Evolutionary conservation across 2,113 vertebrate species (phyloP).

Genomic region (Amphiprion percula): DNA sequence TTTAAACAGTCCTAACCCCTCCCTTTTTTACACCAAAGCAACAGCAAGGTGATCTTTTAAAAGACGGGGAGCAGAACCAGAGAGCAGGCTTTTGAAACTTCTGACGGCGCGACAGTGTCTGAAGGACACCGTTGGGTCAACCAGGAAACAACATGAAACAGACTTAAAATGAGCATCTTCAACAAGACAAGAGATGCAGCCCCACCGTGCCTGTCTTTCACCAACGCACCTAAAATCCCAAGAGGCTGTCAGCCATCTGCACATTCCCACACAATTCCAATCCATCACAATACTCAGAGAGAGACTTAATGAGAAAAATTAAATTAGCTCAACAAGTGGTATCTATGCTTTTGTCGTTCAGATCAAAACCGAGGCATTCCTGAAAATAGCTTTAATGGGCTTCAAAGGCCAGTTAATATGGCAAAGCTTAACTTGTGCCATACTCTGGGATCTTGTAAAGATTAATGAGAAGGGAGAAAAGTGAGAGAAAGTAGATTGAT

Average conservation of each 20-base stretch:
- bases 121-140: constrained; percentile 20
- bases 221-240: neutral
- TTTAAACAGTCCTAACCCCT: constrained; percentile 62
- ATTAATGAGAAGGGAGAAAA: constrained; percentile 71
- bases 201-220: neutral
- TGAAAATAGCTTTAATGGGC: constrained; percentile 68
- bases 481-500: constrained; percentile 57
- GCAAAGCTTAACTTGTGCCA: constrained; percentile 56
- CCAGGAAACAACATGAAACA: constrained; percentile 19
- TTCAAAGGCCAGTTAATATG: constrained; percentile 55
- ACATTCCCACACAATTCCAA: neutral
- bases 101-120: neutral
- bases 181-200: constrained; percentile 5
- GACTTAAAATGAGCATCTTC: neutral
- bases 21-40: constrained; percentile 9
- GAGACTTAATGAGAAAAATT: constrained; percentile 3
- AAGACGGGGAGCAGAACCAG: neutral
- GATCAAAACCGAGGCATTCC: constrained; percentile 52
- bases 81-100: constrained; percentile 31
- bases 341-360: constrained; percentile 22
- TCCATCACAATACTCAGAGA: constrained; percentile 10
- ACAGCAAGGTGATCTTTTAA: constrained; percentile 62
- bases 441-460: constrained; percentile 72
- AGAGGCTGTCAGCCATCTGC: neutral
- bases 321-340: constrained; percentile 53